phyloP scores from a whole-genome alignment of 1,140 invertebrate genomes.

The Bactericera cockerelli region DNA sequence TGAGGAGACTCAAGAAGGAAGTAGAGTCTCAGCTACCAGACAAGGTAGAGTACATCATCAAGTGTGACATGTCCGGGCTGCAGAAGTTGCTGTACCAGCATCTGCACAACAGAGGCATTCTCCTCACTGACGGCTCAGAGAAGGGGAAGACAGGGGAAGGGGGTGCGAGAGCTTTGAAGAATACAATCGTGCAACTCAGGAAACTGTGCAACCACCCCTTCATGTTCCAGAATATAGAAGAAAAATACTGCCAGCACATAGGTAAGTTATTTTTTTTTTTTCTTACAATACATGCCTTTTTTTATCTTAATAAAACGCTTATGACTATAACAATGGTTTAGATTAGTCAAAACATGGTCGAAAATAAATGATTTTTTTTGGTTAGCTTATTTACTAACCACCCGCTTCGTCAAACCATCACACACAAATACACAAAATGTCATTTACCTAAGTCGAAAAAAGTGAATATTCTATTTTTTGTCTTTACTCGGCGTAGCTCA shows the following conservation, averaged over 20 bases:
- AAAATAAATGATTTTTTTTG: background rate
- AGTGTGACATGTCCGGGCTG: conserved; percentile 89
- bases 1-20: conserved; percentile 91
- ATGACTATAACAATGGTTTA: conserved; percentile 3
- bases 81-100: conserved; percentile 62
- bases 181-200: conserved; percentile 54
- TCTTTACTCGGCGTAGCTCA: too few species aligned
- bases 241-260: conserved; percentile 39
- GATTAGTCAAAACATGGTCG: background rate
- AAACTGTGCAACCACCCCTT: conserved; percentile 63
- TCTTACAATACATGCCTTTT: conserved; percentile 5
- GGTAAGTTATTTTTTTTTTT: too few species aligned
- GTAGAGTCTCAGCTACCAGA: conserved; percentile 95
- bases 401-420: too few species aligned
- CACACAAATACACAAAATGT: too few species aligned
- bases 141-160: conserved; percentile 41
- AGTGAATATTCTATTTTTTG: too few species aligned
- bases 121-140: conserved; percentile 41
- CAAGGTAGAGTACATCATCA: conserved; percentile 96
- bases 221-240: conserved; percentile 53
- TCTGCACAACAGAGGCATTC: conserved; percentile 46
- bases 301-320: background rate
- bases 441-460: too few species aligned
- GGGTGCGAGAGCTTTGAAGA: conserved; percentile 46
- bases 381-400: too few species aligned